phyloP scores from a whole-genome alignment of 2,888 invertebrate species.

The Periphyllus acericola region DNA sequence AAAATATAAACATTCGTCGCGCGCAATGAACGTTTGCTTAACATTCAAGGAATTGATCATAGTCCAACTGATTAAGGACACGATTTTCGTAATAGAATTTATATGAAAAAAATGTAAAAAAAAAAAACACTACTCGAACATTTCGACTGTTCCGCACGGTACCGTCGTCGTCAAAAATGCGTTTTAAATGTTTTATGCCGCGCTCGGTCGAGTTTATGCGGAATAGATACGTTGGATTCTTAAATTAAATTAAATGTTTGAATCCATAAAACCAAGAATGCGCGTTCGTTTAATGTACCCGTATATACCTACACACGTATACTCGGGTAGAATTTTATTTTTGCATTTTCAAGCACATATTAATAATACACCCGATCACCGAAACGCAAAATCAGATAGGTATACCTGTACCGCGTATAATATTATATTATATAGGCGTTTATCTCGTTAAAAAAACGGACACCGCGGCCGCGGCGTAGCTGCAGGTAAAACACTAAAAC shows the following conservation, averaged over 20 bases:
- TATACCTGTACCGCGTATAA: background rate
- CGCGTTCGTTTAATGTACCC: background rate
- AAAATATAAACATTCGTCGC: too few species aligned
- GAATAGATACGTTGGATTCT: background rate
- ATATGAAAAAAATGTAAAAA: too few species aligned
- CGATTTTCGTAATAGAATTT: too few species aligned
- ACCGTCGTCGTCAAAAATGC: too few species aligned
- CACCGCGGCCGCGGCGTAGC: background rate
- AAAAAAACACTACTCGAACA: too few species aligned
- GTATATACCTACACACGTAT: too few species aligned
- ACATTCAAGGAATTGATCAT: too few species aligned
- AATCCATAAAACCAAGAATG: slow-evolving; percentile 24
- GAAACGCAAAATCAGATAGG: slow-evolving; percentile 3
- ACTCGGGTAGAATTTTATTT: background rate
- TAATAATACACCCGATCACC: background rate
- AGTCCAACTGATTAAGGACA: too few species aligned
- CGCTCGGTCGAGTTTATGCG: background rate
- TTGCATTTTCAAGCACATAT: background rate
- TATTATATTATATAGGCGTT: background rate
- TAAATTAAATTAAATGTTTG: background rate
- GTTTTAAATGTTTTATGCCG: too few species aligned
- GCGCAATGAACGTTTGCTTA: too few species aligned
- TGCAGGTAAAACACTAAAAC: background rate
- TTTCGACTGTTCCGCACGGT: too few species aligned
- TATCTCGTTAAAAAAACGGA: slow-evolving; percentile 33